Conservation (phyloP, 2,797 vertebrate genomes). For the Rhincodon typus region DNA sequence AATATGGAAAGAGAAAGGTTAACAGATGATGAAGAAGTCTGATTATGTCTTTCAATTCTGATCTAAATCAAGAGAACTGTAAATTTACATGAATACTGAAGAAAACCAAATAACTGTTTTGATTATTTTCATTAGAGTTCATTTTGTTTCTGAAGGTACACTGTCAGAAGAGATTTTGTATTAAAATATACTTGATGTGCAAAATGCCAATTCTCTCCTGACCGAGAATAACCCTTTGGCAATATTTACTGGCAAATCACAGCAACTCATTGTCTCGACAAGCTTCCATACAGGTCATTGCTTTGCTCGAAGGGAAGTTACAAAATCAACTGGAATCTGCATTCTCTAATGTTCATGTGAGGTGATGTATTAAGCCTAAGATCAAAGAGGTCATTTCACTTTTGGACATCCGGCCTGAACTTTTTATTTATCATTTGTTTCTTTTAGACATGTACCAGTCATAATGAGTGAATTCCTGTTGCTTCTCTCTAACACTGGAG, state of each 20-base stretch:
- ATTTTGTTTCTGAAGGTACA: neutral
- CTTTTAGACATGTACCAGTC: neutral
- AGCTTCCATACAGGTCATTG: neutral
- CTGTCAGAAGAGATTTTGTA: conserved; percentile 13
- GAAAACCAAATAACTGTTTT: neutral
- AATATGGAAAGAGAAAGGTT: neutral
- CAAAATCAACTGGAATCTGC: neutral
- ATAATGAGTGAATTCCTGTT: neutral
- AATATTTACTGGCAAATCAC: neutral
- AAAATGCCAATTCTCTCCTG: neutral
- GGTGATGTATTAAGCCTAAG: neutral
- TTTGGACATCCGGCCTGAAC: neutral
- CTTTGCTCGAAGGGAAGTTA: neutral
- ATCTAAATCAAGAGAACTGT: neutral
- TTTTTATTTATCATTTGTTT: neutral
- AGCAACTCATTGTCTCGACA: neutral
- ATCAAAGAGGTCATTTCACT: neutral
- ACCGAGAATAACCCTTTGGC: neutral
- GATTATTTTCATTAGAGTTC: neutral
- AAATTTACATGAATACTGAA: neutral
- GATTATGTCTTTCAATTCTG: neutral
- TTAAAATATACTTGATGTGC: neutral
- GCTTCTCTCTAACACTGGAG: neutral
- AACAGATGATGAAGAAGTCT: neutral
- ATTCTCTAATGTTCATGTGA: neutral